phyloP scores from a whole-genome alignment of 2,797 vertebrate species.

The Halcyon badia region DNA sequence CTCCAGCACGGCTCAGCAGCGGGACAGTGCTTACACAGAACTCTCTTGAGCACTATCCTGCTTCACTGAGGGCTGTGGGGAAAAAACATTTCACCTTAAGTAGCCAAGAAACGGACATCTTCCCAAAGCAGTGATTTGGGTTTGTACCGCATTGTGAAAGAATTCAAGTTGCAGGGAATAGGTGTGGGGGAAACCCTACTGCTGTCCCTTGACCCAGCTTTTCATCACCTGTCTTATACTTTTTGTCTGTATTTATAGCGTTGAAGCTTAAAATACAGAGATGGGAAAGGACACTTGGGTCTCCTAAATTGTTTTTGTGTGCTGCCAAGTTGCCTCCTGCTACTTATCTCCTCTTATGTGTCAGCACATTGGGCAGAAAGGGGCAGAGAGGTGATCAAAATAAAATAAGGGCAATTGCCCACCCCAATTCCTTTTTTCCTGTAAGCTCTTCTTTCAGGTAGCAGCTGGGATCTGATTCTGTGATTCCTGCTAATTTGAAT shows the following conservation, averaged over 20 bases:
- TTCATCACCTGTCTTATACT: not conserved
- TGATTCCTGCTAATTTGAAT: conserved; percentile 76
- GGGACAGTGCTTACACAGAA: not conserved
- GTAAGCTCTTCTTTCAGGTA: conserved; percentile 46
- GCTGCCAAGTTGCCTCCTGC: not conserved
- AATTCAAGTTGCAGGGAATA: not conserved
- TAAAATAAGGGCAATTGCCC: not conserved
- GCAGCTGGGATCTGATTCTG: conserved; percentile 69
- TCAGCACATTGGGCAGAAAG: rapidly evolving
- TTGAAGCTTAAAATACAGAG: not conserved
- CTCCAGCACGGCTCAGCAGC: not conserved
- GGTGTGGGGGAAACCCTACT: not conserved
- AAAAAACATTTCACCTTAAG: not conserved
- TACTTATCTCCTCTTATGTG: rapidly evolving
- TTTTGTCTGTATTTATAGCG: not conserved
- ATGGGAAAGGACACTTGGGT: not conserved
- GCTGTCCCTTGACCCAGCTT: not conserved
- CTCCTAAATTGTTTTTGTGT: not conserved
- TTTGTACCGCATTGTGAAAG: rapidly evolving
- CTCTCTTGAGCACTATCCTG: not conserved
- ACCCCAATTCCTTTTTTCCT: not conserved
- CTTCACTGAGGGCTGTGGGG: not conserved
- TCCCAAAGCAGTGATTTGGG: not conserved
- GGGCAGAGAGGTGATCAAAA: not conserved
- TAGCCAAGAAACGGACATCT: not conserved